Base-by-base conservation (phyloP, 1,140 invertebrate species). In the Orussus abietinus region DNA sequence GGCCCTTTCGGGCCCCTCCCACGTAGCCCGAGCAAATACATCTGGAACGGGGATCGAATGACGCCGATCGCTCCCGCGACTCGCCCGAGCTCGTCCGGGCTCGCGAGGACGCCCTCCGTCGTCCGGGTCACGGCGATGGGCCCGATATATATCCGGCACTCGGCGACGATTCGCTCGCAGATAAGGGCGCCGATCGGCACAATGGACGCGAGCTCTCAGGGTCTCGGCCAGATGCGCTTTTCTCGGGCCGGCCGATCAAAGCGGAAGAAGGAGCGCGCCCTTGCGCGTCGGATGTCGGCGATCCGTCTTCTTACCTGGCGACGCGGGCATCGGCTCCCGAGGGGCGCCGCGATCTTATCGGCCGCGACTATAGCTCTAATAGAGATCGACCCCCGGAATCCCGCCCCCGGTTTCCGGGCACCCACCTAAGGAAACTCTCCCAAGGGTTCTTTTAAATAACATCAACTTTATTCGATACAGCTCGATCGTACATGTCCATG, bases 371-470 rank as follows among this genome's bases (percentile, higher is more conserved):
- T 61, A 42, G 37, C n/a, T n/a, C 32, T 63, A 62, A 59, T 55
- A 55, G 47, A 57, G 49, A 45, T 42, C 38, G 43, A 49, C 46
- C 36, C 22, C 6, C 22, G 22, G 6, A 25, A 7, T n/a, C 22
- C n/a, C 22, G 6, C n/a, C 6, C 22, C n/a, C 22, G 22, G n/a
- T 25, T n/a, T 25, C 22, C 22, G 22, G n/a, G 22, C 6, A 25
- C 22, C 22, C 22, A n/a, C n/a, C 22, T n/a, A n/a, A n/a, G n/a
- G n/a, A n/a, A n/a, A n/a, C n/a, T n/a, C n/a, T n/a, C n/a, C n/a
- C n/a, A n/a, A n/a, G n/a, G n/a, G n/a, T 64, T 65, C 62, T 55
- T 69, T 69, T 67, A 66, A 70, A 59, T 70, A 69, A 70, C 67
- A 72, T 69, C 62, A 68, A 72, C 65, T 67, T 69, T 66, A 68